Percentiles rank a stretch among this genome's conserved stretches.
Conservation (phyloP, 2,797 vertebrate species). For the Prionace glauca region DNA sequence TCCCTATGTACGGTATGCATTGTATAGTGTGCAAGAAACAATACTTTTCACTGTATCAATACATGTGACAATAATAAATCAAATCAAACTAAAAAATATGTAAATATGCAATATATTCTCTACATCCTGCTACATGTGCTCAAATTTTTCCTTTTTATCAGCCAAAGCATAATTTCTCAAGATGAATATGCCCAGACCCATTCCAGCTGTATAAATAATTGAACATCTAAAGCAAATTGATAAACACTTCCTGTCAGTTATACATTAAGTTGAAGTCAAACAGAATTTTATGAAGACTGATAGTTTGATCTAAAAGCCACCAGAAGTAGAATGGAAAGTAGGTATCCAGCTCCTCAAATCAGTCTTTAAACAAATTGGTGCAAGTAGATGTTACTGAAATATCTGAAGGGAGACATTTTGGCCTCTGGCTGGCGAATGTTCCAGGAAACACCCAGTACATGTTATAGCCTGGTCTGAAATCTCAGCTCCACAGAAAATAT, state of each 20-base stretch:
- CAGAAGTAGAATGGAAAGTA: background rate
- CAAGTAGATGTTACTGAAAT: background rate
- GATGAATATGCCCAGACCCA: background rate
- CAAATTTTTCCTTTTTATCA: background rate
- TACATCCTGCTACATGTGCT: background rate
- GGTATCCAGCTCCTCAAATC: background rate
- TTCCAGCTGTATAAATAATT: background rate
- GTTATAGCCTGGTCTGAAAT: background rate
- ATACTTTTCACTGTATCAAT: too few relatives aligned
- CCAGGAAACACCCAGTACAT: constrained; percentile 7
- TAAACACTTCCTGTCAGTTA: background rate
- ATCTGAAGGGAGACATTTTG: background rate
- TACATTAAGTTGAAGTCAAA: background rate
- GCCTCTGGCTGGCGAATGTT: background rate
- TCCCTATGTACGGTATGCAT: too few relatives aligned
- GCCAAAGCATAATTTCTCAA: background rate
- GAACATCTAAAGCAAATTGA: background rate
- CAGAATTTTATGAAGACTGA: background rate
- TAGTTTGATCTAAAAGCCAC: background rate
- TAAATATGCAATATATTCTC: background rate
- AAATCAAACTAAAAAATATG: too few relatives aligned
- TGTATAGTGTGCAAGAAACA: too few relatives aligned
- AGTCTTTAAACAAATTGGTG: background rate
- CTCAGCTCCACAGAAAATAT: background rate
- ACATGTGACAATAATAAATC: too few relatives aligned